phyloP scores from a whole-genome alignment of 2,888 invertebrate genomes.

The Venustoraphidia nigricollis region DNA sequence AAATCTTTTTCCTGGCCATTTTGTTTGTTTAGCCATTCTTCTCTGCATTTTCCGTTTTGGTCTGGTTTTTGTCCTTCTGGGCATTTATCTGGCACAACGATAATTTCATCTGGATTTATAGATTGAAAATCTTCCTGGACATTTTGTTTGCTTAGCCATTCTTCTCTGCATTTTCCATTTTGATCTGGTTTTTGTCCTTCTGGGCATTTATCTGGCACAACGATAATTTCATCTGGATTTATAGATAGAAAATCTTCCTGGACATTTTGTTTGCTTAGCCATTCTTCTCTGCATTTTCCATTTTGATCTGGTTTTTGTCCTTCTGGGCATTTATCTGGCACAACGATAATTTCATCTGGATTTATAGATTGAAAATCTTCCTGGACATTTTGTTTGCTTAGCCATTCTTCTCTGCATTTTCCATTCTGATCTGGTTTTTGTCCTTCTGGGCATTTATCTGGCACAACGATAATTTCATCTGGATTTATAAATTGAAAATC shows the following conservation, averaged over 20 bases:
- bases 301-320: neutral
- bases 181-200: neutral
- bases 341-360: neutral
- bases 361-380: neutral
- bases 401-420: neutral
- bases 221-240: neutral
- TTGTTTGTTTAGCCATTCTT: neutral
- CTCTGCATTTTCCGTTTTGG: neutral
- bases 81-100: constrained; percentile 1
- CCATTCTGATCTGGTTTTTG: neutral
- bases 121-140: too few species aligned
- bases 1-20: neutral
- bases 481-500: neutral
- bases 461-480: neutral
- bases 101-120: neutral
- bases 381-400: too few species aligned
- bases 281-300: neutral
- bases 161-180: neutral
- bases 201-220: constrained; percentile 1
- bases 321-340: neutral
- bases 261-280: neutral
- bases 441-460: constrained; percentile 1
- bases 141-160: neutral
- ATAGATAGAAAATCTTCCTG: neutral
- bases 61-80: neutral